Base-by-base conservation (phyloP, 2,797 vertebrate genomes). In the Acrossocheilus fasciatus region DNA sequence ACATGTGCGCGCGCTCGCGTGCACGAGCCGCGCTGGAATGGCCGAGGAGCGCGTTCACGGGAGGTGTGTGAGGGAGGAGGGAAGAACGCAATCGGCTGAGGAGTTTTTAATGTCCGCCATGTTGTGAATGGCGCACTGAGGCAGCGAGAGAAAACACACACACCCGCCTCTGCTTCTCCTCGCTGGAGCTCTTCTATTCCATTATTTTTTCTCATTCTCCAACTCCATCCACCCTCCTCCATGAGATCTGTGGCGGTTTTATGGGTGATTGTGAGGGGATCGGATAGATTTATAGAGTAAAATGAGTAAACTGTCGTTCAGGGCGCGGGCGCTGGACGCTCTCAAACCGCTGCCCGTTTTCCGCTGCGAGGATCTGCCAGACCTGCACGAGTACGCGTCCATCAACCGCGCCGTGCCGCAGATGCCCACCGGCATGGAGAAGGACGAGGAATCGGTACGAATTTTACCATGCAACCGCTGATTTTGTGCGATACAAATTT, bases 61-160 rank as follows among this genome's bases (percentile, higher is more conserved):
- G 96, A 92, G 95, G 95, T 68, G 89, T 90, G 94, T 91, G 93
- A 95, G 96, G 96, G 96, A 91, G 91, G 93, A 92, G 92, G 95
- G 96, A 17, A 68, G 77, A 30, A 66, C 74, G 88, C 50, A 82
- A 59, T 92, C 91, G 93, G 97, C 97, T 95, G 94, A 92, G 96
- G 98, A 98, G 97, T 97, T 97, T 95, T 97, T 98, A 98, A 99
- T 99, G 98, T 99, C 98, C 97, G 98, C 98, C 98, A 99, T 99
- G 98, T 99, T 99, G 97, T 96, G 96, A 97, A 98, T 98, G 98
- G 98, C 98, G 98, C 96, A 96, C 94, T 99, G 98, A 99, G 94
- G 96, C 95, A 95, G 96, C 95, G 91, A 96, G 95, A 96, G 95
- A 96, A 94, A 94, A 91, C 96, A 95, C 97, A 95, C 96, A 96